Conservation (phyloP, 2,113 vertebrate species). For the Corythornis vintsioides region DNA sequence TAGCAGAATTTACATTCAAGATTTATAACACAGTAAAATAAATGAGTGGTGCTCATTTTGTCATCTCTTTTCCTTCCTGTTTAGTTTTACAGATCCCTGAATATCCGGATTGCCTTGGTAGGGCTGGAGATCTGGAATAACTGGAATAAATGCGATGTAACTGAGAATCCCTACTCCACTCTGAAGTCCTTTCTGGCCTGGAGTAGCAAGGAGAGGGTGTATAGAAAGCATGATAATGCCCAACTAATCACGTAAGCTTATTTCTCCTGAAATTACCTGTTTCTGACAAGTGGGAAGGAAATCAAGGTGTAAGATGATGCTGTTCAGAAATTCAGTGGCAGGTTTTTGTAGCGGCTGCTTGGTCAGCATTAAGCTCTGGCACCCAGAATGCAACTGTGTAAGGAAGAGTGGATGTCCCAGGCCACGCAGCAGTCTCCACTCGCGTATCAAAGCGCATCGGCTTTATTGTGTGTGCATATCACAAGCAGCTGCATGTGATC, state of each 20-base stretch:
- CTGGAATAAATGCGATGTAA: constrained; percentile 82
- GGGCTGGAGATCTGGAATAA: constrained; percentile 92
- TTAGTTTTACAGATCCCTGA: constrained; percentile 92
- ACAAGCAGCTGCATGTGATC: not conserved
- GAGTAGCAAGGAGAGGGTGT: constrained; percentile 86
- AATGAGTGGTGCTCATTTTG: not conserved
- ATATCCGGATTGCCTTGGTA: constrained; percentile 92
- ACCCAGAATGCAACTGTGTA: not conserved
- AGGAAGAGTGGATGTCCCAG: not conserved
- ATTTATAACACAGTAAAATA: not conserved
- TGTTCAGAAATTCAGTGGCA: not conserved
- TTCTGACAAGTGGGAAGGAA: not conserved
- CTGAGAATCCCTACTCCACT: constrained; percentile 90
- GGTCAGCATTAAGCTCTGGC: not conserved
- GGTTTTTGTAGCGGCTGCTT: not conserved
- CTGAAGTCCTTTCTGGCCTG: constrained; percentile 91
- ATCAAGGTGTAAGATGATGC: too few species aligned
- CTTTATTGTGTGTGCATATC: not conserved
- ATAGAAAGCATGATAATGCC: constrained; percentile 91
- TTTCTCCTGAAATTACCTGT: not conserved
- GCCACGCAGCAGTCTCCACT: not conserved
- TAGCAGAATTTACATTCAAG: not conserved
- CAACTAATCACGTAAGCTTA: constrained; percentile 92
- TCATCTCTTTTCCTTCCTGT: not conserved
- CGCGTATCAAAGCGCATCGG: not conserved